These are phyloP conservation scores for Scartelaos histophorus DNA, from an alignment of 2,113 vertebrate genomes.

Conservation along the genomic window DNA sequence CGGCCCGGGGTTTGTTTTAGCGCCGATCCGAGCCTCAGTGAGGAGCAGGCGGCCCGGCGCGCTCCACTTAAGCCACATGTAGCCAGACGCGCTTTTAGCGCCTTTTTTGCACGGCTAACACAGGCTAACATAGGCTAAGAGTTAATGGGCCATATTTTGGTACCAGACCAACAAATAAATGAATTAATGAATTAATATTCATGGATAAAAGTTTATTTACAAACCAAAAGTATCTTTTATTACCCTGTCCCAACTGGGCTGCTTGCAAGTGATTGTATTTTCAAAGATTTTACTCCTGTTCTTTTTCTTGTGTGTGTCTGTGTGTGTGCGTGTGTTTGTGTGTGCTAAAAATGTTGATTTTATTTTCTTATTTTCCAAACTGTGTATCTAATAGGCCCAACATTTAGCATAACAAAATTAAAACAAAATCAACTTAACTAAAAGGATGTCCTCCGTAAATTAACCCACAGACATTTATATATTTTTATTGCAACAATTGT, in stretches of 20 bases:
- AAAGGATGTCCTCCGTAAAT: neutral
- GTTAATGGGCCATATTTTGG: neutral
- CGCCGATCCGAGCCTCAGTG: conserved; percentile 26
- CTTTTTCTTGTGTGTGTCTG: too few relatives aligned
- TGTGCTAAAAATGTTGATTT: too few relatives aligned
- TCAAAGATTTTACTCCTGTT: too few relatives aligned
- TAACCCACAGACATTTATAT: neutral
- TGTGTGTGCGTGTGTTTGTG: too few relatives aligned
- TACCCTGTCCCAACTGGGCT: neutral
- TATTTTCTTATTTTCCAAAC: neutral
- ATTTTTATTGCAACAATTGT: neutral
- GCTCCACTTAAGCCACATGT: neutral
- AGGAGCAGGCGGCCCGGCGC: conserved; percentile 18
- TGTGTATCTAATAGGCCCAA: neutral
- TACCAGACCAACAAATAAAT: neutral
- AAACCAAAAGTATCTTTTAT: neutral
- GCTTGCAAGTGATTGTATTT: too few relatives aligned
- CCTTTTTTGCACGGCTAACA: neutral
- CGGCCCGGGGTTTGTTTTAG: conserved; percentile 40
- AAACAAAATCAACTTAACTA: neutral
- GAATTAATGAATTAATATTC: neutral
- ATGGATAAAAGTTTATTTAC: neutral
- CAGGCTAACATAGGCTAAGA: neutral
- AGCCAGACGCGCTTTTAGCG: neutral
- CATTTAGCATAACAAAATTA: neutral